Percentiles rank a stretch among this genome's conserved stretches.
Evolutionary conservation across 2,113 vertebrate species (phyloP).

Genomic region (Argyrosomus japonicus): DNA sequence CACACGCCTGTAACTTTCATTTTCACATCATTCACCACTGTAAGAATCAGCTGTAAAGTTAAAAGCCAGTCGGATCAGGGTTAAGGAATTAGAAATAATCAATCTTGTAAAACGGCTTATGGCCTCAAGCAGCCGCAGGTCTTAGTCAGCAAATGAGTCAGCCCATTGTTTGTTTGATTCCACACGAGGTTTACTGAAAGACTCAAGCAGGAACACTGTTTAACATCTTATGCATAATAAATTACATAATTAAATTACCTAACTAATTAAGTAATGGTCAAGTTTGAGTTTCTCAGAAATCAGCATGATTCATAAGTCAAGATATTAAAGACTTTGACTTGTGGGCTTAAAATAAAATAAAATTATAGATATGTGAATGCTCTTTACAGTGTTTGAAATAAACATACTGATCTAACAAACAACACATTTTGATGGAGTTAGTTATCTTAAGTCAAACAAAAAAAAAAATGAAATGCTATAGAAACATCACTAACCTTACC

Average conservation of each 20-base stretch:
- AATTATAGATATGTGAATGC: no score
- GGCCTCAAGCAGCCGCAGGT: conserved; percentile 39
- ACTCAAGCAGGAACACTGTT: conserved; percentile 29
- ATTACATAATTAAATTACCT: conserved; percentile 6
- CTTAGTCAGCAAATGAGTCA: conserved; percentile 62
- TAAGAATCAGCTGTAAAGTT: conserved; percentile 45
- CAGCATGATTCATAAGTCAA: neutral
- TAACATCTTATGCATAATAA: conserved; percentile 47
- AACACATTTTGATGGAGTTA: neutral
- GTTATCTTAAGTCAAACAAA: neutral
- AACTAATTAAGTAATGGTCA: conserved; percentile 56
- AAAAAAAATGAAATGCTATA: neutral
- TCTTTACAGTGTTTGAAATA: no score
- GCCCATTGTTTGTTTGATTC: conserved; percentile 47
- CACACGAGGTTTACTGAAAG: conserved; percentile 26
- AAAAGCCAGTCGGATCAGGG: conserved; percentile 53
- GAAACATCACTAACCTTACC: neutral
- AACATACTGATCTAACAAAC: neutral
- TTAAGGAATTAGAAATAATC: conserved; percentile 63
- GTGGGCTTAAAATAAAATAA: neutral
- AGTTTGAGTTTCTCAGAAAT: conserved; percentile 15
- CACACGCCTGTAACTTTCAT: conserved; percentile 35
- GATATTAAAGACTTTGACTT: neutral
- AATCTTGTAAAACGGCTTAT: conserved; percentile 57
- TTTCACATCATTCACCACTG: conserved; percentile 46